Percentiles rank a stretch among this genome's conserved stretches.
These are phyloP conservation scores for Rotaria socialis DNA, from an alignment of 2,888 invertebrate species.

Conservation along the genomic window DNA sequence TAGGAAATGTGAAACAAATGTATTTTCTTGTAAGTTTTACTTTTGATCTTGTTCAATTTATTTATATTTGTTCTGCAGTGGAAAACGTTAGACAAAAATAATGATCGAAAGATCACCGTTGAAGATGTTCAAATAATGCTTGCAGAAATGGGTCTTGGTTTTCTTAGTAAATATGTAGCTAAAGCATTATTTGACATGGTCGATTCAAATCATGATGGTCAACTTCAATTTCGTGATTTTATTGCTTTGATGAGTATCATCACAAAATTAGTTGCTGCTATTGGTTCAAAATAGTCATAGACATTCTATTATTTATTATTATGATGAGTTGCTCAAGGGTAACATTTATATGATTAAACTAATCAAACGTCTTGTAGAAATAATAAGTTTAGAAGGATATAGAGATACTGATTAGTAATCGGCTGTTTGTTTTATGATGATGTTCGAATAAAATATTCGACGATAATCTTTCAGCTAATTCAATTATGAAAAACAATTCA, in stretches of 20 bases:
- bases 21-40: neutral
- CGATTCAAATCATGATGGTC: constrained; percentile 10
- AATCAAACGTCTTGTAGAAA: too few species aligned
- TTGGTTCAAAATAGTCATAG: neutral
- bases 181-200: constrained; percentile 18
- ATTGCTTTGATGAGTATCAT: neutral
- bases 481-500: neutral
- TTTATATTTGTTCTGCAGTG: neutral
- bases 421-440: neutral
- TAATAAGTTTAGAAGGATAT: too few species aligned
- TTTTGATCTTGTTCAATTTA: neutral
- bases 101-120: neutral
- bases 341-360: too few species aligned
- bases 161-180: neutral
- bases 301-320: too few species aligned
- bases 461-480: neutral
- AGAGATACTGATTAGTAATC: neutral
- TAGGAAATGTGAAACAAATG: neutral
- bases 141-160: constrained; percentile 9
- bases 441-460: neutral
- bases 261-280: neutral
- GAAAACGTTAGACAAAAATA: constrained; percentile 15
- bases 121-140: constrained; percentile 2
- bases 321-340: too few species aligned
- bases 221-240: constrained; percentile 11